A percentile compares a stretch with the other conserved stretches of the same genome.
These are phyloP conservation scores for Philereme vetulata DNA, from an alignment of 2,888 invertebrate species.

Conservation along the genomic window DNA sequence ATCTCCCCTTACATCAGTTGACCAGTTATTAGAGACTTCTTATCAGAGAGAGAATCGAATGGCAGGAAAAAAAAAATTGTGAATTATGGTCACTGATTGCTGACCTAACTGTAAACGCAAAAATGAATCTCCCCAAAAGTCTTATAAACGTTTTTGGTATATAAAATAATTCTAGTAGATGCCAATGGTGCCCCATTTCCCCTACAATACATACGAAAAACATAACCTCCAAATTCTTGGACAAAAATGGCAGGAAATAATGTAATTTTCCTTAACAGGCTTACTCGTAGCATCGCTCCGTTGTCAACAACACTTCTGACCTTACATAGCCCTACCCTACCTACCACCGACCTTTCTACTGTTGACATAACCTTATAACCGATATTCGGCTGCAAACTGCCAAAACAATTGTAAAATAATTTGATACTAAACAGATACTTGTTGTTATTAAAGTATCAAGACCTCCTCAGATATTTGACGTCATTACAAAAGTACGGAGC, in stretches of 20 bases:
- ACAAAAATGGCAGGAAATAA: background rate
- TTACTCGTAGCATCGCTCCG: conserved; percentile 10
- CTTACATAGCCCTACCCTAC: conserved; percentile 16
- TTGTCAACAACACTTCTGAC: conserved; percentile 11
- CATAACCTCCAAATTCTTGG: no score
- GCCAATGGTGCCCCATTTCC: no score
- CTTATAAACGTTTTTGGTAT: no score
- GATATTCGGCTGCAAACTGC: conserved; percentile 3
- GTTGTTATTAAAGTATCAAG: conserved; percentile 17
- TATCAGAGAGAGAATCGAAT: no score
- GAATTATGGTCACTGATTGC: no score
- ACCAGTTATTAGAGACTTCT: no score
- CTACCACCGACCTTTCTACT: conserved; percentile 13
- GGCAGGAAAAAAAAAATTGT: no score
- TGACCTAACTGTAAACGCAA: no score
- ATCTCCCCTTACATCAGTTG: no score
- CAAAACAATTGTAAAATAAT: conserved; percentile 7
- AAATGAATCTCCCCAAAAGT: no score
- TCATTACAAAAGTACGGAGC: conserved; percentile 31
- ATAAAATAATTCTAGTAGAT: no score
- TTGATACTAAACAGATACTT: conserved; percentile 4
- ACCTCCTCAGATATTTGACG: conserved; percentile 38
- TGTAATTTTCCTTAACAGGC: conserved; percentile 11
- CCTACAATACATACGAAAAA: no score
- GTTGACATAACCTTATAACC: conserved; percentile 14